Evolutionary conservation across 1,140 invertebrate species (phyloP), one percentile per base, ranked within the genome.

Genomic region (Listronotus bonariensis): DNA sequence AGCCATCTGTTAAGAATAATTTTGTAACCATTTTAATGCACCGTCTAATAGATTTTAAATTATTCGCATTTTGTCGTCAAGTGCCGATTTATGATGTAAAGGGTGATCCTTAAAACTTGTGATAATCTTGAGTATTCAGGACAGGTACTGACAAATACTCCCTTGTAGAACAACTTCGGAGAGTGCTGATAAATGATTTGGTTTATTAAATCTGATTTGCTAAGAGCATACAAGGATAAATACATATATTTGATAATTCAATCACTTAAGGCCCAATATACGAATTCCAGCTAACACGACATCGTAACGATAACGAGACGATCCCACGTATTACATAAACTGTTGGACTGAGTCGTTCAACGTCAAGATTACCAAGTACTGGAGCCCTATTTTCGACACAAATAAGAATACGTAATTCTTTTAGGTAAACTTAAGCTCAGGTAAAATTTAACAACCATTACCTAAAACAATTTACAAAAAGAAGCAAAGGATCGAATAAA

Each of bases 101-200:
- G n/a, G n/a, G n/a, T n/a, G n/a, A n/a, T n/a, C n/a, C n/a, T n/a
- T n/a, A n/a, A n/a, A n/a, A n/a, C n/a, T n/a, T n/a, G n/a, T n/a
- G n/a, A n/a, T n/a, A n/a, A n/a, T n/a, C n/a, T n/a, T n/a, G n/a
- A n/a, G n/a, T n/a, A n/a, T n/a, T n/a, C n/a, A n/a, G n/a, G n/a
- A n/a, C n/a, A n/a, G n/a, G n/a, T 93, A 12, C 80, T 95, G 7
- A 95, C 92, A 1, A 92, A 92, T 38, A 95, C 92, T 3, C 92
- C 92, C 1, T 82, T 95, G 72, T 92, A 95, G 78, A 95, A 95
- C 78, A 93, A 93, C 80, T 80, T 95, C 0, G 84, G 87, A 63
- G n/a, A 95, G 81, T 95, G 94, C 80, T 92, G 91, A 73, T 92
- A 89, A 73, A 94, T 95, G 92, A 89, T 94, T 1, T 87, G 90